Evolutionary conservation across 2,113 vertebrate species (phyloP).

Genomic region (Chinchilla lanigera): DNA sequence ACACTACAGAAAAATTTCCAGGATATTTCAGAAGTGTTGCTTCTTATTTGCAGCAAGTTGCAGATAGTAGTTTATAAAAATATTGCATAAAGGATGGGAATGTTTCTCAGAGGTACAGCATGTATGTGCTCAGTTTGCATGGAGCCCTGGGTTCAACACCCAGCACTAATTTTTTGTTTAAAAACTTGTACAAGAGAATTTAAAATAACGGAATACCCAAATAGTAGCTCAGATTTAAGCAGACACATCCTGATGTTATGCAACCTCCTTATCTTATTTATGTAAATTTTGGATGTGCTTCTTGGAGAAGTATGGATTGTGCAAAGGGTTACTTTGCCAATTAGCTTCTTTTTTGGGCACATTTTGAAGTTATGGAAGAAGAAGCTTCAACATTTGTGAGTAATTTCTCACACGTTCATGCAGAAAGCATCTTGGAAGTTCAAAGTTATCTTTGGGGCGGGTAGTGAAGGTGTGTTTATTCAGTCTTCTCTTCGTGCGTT

Average conservation of each 20-base stretch:
- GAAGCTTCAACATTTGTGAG: background rate
- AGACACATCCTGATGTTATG: background rate
- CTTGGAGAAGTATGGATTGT: background rate
- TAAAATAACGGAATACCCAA: background rate
- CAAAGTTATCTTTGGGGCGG: background rate
- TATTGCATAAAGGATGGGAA: background rate
- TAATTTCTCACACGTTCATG: background rate
- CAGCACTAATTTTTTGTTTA: background rate
- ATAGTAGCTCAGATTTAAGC: background rate
- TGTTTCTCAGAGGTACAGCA: background rate
- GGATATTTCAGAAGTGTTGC: background rate
- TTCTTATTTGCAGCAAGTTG: background rate
- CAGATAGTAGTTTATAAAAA: background rate
- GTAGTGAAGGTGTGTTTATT: background rate
- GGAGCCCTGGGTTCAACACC: background rate
- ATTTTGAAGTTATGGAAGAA: background rate
- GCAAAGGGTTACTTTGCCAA: background rate
- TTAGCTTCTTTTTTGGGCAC: background rate
- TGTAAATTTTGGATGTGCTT: background rate
- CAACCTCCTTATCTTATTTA: background rate
- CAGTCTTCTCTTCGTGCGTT: background rate
- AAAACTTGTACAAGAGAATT: background rate
- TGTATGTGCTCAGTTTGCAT: background rate
- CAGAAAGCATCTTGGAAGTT: background rate
- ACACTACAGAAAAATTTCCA: background rate